These are phyloP conservation scores for Pycnonotus jocosus DNA, from an alignment of 2,113 vertebrate genomes.

Conservation along the genomic window DNA sequence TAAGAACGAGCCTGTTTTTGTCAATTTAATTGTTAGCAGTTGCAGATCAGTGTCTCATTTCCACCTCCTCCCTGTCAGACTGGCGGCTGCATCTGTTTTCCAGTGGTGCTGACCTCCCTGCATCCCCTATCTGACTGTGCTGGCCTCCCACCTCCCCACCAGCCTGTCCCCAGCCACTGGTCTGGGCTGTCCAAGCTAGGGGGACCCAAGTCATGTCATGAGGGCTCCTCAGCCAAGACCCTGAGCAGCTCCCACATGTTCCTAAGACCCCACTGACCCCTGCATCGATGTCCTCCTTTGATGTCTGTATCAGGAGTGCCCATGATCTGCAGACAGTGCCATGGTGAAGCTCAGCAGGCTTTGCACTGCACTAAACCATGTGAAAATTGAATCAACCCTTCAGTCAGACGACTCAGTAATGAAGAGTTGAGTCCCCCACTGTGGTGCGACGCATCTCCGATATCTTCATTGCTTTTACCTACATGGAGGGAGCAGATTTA, in stretches of 20 bases:
- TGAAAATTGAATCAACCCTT: conserved; percentile 52
- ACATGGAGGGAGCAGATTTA: conserved; percentile 15
- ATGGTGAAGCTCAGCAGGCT: conserved; percentile 12
- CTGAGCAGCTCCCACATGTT: neutral
- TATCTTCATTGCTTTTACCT: conserved; percentile 57
- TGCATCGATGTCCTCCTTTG: neutral
- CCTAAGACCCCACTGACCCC: neutral
- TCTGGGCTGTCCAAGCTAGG: neutral
- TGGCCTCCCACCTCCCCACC: neutral
- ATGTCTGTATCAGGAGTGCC: neutral
- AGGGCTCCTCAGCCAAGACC: neutral
- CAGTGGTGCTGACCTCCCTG: neutral
- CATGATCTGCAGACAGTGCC: neutral
- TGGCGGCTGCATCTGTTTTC: neutral
- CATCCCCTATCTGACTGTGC: neutral
- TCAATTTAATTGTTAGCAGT: neutral
- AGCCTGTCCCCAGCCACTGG: rapidly evolving
- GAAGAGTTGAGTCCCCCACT: conserved; percentile 34
- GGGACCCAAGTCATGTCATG: neutral
- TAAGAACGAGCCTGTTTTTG: conserved; percentile 7
- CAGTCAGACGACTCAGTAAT: conserved; percentile 46
- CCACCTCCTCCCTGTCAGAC: neutral
- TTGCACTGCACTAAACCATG: conserved; percentile 33
- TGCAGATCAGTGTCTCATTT: neutral
- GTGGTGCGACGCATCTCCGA: conserved; percentile 25